phyloP scores from a whole-genome alignment of 1,140 invertebrate species.

The Leptopilina clavipes region DNA sequence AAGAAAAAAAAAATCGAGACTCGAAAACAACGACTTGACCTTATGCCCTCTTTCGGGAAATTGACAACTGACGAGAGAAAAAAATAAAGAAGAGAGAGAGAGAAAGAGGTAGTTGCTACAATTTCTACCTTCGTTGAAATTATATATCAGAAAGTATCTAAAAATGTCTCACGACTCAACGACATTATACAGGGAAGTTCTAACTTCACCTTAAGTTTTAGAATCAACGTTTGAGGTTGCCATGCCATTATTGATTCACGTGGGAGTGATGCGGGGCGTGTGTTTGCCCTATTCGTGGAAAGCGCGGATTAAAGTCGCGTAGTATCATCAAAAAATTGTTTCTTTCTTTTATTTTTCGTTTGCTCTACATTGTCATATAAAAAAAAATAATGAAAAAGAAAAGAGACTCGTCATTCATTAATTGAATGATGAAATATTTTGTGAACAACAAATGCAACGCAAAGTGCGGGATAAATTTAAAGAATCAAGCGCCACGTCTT shows the following conservation, averaged over 20 bases:
- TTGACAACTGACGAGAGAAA: not conserved
- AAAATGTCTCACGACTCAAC: not conserved
- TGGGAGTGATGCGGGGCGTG: conserved; percentile 35
- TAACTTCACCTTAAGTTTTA: not conserved
- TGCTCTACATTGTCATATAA: not conserved
- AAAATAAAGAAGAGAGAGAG: not conserved
- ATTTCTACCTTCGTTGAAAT: not conserved
- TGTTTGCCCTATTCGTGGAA: not conserved
- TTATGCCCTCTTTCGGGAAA: not conserved
- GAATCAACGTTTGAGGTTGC: conserved; percentile 38
- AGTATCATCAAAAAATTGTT: conserved; percentile 11
- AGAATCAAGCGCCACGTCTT: not conserved
- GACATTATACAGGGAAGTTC: not conserved
- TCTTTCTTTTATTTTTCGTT: no score
- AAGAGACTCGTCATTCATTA: no score
- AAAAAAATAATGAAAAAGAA: not conserved
- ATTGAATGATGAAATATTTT: not conserved
- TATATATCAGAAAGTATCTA: not conserved
- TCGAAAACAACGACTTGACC: conserved; percentile 16
- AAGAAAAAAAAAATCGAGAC: conserved; percentile 2
- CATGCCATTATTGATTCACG: conserved; percentile 51
- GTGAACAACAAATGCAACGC: not conserved
- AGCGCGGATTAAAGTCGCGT: not conserved
- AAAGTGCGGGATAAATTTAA: not conserved
- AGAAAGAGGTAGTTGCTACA: not conserved